Base-by-base conservation (phyloP, 1,140 invertebrate species). In the Drosophila kohkoa region DNA sequence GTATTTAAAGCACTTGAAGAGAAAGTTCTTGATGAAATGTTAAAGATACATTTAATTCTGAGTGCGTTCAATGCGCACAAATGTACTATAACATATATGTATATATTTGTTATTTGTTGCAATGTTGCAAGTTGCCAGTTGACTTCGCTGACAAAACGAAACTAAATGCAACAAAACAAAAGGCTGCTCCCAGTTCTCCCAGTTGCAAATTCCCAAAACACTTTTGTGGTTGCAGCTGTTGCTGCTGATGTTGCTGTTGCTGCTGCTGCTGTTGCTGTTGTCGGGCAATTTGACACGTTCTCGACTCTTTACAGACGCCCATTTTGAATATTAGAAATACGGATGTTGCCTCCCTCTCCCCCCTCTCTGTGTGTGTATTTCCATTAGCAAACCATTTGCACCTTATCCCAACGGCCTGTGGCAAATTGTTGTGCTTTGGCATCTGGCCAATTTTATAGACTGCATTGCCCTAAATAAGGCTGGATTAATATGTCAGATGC, bases 271-370 rank as follows among this genome's bases (percentile, higher is more conserved):
- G 52, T 3, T 45, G 20, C 28, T 46, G 41, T 46, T 59, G 41
- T 59, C 25, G 59, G 75, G 45, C 76, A 75, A 77, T 71, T 78
- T 77, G 75, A 77, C 76, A 78, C 76, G 75, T 78, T 71, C 75
- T 71, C 54, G 52, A 67, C 32, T 15, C 32, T 20, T 38, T 5
- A 41, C 8, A 41, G 16, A 35, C 52, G 13, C 6, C 52, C 54
- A 16, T 41, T 78, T 75, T 78, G 11, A 59, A 46, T 59, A 15
- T 43, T 46, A 46, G 35, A 20, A 58, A 41, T 5, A 6, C 20
- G 20, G 20, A 58, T 25, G 59, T 70, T 10, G 45, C 11, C 10
- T 28, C 15, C 8, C 35, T 25, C n/a, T 10, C 13, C 10, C 1
- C 3, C 16, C 1, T 1, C 16, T 30, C 11, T 30, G 7, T 30